A percentile compares a stretch with the other conserved stretches of the same genome.
Evolutionary conservation across 2,888 invertebrate genomes (phyloP).

Genomic region (Aleiodes testaceus): DNA sequence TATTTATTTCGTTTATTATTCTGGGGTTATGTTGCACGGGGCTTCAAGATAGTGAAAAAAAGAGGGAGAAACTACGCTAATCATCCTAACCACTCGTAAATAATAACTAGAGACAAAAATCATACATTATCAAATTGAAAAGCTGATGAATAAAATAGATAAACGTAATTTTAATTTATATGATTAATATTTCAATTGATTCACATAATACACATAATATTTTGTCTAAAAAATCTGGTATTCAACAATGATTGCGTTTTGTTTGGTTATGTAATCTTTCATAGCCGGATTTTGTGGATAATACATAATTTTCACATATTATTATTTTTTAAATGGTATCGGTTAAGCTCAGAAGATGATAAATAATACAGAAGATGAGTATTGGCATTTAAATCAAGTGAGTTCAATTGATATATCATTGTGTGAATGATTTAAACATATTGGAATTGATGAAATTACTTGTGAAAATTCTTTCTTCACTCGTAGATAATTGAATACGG

Average conservation of each 20-base stretch:
- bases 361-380: constrained; percentile 20
- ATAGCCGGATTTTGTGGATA: too few species aligned
- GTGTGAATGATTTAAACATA: constrained; percentile 36
- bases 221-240: background rate
- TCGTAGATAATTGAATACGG: background rate
- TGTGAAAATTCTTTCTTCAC: background rate
- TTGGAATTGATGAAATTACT: background rate
- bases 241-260: background rate
- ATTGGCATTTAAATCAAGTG: constrained; percentile 32
- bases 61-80: constrained; percentile 5
- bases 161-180: too few species aligned
- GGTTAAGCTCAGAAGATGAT: constrained; percentile 2
- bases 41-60: background rate
- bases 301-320: too few species aligned
- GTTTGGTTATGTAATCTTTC: constrained; percentile 14
- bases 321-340: background rate
- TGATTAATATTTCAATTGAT: too few species aligned
- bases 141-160: background rate
- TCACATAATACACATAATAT: background rate
- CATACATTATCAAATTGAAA: background rate
- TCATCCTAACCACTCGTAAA: constrained; percentile 23
- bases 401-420: constrained; percentile 8
- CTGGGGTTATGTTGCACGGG: background rate
- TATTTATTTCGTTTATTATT: too few species aligned
- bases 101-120: constrained; percentile 8